These are phyloP conservation scores for Miniopterus natalensis DNA, from an alignment of 2,113 vertebrate species.

Conservation along the genomic window DNA sequence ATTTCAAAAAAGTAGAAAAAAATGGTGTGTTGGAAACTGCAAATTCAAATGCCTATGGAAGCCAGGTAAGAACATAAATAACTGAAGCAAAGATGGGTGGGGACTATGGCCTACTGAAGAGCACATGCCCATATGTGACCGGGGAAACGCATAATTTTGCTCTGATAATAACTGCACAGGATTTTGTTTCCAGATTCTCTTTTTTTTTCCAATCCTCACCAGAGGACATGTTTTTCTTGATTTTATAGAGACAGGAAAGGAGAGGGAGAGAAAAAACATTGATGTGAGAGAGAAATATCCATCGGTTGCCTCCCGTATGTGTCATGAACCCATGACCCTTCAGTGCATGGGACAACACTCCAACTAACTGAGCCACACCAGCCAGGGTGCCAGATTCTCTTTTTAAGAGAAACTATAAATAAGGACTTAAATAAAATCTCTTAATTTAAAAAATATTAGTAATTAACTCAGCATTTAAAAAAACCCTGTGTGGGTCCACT, in stretches of 20 bases:
- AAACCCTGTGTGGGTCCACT: not conserved
- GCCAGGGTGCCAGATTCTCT: not conserved
- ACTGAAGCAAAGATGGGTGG: not conserved
- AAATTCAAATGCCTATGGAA: not conserved
- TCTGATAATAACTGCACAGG: not conserved
- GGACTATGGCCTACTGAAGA: not conserved
- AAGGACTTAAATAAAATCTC: not conserved
- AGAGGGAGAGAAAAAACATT: too few species aligned
- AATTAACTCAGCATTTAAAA: constrained; percentile 23
- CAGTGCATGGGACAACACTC: not conserved
- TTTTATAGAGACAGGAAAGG: too few species aligned
- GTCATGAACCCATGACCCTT: not conserved
- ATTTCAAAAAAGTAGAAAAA: not conserved
- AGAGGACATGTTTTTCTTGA: too few species aligned
- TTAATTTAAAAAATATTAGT: not conserved
- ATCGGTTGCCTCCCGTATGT: not conserved
- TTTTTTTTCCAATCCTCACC: too few species aligned
- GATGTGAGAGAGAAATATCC: too few species aligned
- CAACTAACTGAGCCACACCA: not conserved
- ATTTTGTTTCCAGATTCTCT: constrained; percentile 22
- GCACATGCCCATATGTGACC: not conserved
- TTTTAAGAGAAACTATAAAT: constrained; percentile 15
- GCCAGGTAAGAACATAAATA: not conserved
- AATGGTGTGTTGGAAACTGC: not conserved
- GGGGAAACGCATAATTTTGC: not conserved